Conservation (phyloP, 2,113 vertebrate species). For the Sebastes schlegelii region DNA sequence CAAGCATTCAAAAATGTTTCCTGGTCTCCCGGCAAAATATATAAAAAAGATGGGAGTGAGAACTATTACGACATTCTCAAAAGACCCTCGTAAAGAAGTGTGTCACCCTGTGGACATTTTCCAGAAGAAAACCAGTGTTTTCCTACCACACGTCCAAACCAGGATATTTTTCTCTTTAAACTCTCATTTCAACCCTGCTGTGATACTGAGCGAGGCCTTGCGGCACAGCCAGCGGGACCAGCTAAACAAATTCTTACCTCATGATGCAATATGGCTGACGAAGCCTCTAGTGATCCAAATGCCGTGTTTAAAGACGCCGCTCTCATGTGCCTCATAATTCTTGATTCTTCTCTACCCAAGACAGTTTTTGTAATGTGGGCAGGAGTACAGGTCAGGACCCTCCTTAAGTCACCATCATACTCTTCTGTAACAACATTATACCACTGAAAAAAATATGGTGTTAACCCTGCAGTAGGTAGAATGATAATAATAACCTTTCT, state of each 20-base stretch:
- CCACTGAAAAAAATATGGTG: neutral
- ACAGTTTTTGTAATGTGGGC: neutral
- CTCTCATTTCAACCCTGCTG: constrained; percentile 56
- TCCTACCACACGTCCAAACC: constrained; percentile 79
- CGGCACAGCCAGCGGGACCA: constrained; percentile 56
- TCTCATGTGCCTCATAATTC: neutral
- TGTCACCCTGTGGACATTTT: constrained; percentile 80
- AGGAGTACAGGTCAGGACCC: neutral
- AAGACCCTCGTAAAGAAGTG: constrained; percentile 81
- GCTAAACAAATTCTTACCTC: constrained; percentile 66
- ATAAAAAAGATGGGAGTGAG: constrained; percentile 55
- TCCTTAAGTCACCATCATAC: neutral
- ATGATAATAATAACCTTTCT: too few relatives aligned
- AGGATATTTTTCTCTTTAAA: constrained; percentile 71
- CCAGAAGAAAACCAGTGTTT: constrained; percentile 81
- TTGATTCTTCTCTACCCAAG: neutral
- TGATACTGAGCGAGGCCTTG: constrained; percentile 55
- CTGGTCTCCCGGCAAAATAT: constrained; percentile 54
- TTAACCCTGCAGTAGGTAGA: neutral
- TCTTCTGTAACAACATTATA: neutral
- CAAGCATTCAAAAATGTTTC: constrained; percentile 44
- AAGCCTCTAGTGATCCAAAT: constrained; percentile 51
- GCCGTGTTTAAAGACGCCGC: constrained; percentile 27
- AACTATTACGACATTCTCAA: constrained; percentile 77
- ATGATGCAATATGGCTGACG: constrained; percentile 67